Evolutionary conservation across 2,888 invertebrate genomes (phyloP), one percentile per base, ranked within the genome.

Genomic region (Melieria omissa): DNA sequence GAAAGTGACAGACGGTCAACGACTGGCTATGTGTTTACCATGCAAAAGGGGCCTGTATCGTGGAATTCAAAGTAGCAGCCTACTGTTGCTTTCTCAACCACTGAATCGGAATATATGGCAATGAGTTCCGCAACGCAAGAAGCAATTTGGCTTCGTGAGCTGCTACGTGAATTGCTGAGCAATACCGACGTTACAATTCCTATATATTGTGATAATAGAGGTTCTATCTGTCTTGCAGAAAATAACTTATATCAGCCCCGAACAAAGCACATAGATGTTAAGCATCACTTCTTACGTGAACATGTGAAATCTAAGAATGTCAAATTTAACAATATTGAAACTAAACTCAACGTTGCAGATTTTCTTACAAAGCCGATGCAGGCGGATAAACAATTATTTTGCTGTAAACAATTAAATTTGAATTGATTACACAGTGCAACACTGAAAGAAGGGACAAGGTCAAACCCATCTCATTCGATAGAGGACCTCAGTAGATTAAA

Each of bases 1-100:
- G 42, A 61, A 61, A 44, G 44, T 61, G 61, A 61, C 42, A 41
- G 61, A 44, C 61, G 61, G 42, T 61, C 61, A 42, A 61, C 61
- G 42, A 61, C 61, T 45, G 61, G 61, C 5, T 61, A 61, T 44
- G 44, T 61, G 29, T 61, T 61, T 44, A 12, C 62, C n/a, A 62
- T 61, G 60, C 55, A 65, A 16, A 29, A 12, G 3, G 66, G n/a
- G 45, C 46, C 66, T 29, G 29, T 65, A 55, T 44, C 65, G 4
- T 65, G 55, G 65, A n/a, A 42, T 16, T 60, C 60, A 60, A 60
- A 16, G 60, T 1, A 60, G 14, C 29, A n/a, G 29, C 29, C 41
- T 8, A 8, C 14, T 16, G 41, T 60, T 60, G 8, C 14, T 5
- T 1, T 29, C 60, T 29, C 60, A 14, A n/a, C 12, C 29, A 29